Conservation (phyloP, 2,888 invertebrate species). For the Eristalis intricaria region DNA sequence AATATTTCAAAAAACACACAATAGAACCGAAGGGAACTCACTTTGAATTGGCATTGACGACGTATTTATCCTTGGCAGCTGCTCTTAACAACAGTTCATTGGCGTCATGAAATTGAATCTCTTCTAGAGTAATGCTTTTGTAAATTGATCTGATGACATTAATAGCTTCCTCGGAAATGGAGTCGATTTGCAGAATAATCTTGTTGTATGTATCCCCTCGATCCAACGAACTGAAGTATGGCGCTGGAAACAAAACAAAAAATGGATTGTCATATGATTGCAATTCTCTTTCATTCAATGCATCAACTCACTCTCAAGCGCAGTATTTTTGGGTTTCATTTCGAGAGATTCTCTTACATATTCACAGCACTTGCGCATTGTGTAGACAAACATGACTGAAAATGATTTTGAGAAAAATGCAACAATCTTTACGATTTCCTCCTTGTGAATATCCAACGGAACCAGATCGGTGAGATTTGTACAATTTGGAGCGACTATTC, state of each 20-base stretch:
- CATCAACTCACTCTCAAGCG: slow-evolving; percentile 56
- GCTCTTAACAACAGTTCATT: slow-evolving; percentile 91
- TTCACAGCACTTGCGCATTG: slow-evolving; percentile 86
- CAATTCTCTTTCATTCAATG: neutral
- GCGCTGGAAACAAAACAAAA: slow-evolving; percentile 80
- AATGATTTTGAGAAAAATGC: slow-evolving; percentile 89
- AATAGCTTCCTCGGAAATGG: slow-evolving; percentile 86
- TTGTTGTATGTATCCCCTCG: slow-evolving; percentile 87
- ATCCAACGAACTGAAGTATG: slow-evolving; percentile 85
- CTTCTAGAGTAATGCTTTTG: slow-evolving; percentile 84
- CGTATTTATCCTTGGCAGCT: slow-evolving; percentile 77
- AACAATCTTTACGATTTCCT: slow-evolving; percentile 88
- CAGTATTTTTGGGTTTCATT: slow-evolving; percentile 82
- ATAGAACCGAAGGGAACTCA: slow-evolving; percentile 27
- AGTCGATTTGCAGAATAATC: slow-evolving; percentile 89
- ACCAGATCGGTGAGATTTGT: slow-evolving; percentile 83
- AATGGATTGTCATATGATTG: slow-evolving; percentile 10
- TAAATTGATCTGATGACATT: slow-evolving; percentile 86
- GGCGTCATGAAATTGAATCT: slow-evolving; percentile 88
- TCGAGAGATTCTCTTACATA: slow-evolving; percentile 87
- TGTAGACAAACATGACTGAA: slow-evolving; percentile 91
- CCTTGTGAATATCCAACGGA: slow-evolving; percentile 86
- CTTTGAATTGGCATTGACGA: slow-evolving; percentile 75
- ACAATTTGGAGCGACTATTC: slow-evolving; percentile 84
- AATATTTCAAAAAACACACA: neutral